These are phyloP conservation scores for Scyliorhinus canicula DNA, from an alignment of 2,797 vertebrate species.

Conservation along the genomic window DNA sequence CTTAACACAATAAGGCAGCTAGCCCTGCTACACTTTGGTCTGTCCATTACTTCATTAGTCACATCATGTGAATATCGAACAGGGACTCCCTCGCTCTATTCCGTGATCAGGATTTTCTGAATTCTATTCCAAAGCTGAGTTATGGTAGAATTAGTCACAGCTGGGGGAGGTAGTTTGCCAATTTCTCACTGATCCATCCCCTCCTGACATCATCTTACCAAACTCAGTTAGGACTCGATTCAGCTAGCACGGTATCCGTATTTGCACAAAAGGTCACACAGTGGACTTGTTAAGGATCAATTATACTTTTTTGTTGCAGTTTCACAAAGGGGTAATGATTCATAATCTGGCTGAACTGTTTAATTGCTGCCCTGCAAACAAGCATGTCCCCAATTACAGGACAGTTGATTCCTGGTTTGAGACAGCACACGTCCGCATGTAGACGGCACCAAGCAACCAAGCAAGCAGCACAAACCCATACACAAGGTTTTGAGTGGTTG, in stretches of 20 bases:
- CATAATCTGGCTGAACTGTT: background rate
- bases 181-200: background rate
- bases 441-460: no score
- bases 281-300: slow-evolving; percentile 7
- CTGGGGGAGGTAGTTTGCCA: background rate
- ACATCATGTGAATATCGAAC: background rate
- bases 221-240: background rate
- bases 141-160: background rate
- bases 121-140: background rate
- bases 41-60: background rate
- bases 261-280: slow-evolving; percentile 9
- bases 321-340: slow-evolving; percentile 4
- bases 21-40: no score
- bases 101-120: background rate
- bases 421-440: background rate
- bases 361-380: slow-evolving; percentile 16
- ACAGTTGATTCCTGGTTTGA: background rate
- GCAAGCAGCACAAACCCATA: background rate
- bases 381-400: background rate
- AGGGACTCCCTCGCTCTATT: background rate
- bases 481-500: background rate
- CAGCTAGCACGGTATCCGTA: background rate
- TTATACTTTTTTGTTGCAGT: background rate
- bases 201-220: background rate
- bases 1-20: background rate